Evolutionary conservation across 2,797 vertebrate genomes (phyloP), one percentile per base, ranked within the genome.

Genomic region (Eurystomus glaucurus): DNA sequence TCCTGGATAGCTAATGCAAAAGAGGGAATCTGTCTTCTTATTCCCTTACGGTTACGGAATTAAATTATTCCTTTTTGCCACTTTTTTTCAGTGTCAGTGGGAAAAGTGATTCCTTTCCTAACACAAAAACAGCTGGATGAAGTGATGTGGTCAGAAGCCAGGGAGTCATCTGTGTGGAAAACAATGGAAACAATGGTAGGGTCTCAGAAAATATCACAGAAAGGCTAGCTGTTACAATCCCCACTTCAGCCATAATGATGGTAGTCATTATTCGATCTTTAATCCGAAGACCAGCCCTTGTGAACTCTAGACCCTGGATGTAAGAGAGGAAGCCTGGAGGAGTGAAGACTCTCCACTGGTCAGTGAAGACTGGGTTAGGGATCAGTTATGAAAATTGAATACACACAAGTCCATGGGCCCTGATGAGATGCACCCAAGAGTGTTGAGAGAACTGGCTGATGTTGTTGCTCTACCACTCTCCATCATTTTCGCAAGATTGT

Each of bases 161-260:
- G 1, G 9, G 9, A 16, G 13, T 25, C 23, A 72, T 29, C 14
- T 29, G 28, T 28, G 11, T 20, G 2, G 35, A 35, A 35, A 35
- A 35, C 35, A 35, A 35, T 35, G 25, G 25, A 85, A 78, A 70
- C 31, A 72, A 48, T 69, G 26, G 17, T 26, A 35, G 23, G 14
- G 12, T 85, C 33, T 45, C 0, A 0, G n/a, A 75, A 88, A 55
- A 58, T 2, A 2, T 23, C 10, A 39, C 1, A 4, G 43, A 14
- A 74, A 57, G 39, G 39, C 14, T 5, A 45, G 8, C 29, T 79
- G 54, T 31, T 48, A 52, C 52, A 58, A 21, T 29, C 25, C 13
- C 35, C 26, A 39, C 7, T n/a, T 48, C 18, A 58, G n/a, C 46
- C 12, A 5, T 2, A 31, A 28, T 2, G 17, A 43, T 31, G 29